phyloP scores from a whole-genome alignment of 2,888 invertebrate genomes.

The Cyaniris semiargus region DNA sequence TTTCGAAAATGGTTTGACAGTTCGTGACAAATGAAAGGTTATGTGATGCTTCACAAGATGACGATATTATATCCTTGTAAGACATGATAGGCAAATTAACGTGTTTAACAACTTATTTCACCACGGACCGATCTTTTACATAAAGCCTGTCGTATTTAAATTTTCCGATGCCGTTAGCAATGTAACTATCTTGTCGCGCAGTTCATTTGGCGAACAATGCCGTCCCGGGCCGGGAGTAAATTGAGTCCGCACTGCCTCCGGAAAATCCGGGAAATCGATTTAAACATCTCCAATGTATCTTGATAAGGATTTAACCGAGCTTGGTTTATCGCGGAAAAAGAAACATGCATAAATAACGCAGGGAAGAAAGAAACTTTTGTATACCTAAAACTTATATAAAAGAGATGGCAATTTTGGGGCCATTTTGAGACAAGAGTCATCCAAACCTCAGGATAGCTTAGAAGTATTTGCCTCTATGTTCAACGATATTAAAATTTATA shows the following conservation, averaged over 20 bases:
- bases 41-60: background rate
- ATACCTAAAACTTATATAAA: too few relatives aligned
- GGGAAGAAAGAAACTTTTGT: background rate
- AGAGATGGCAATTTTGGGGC: too few relatives aligned
- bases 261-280: constrained; percentile 80
- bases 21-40: too few relatives aligned
- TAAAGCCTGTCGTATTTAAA: constrained; percentile 42
- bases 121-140: constrained; percentile 3
- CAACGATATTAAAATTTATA: too few relatives aligned
- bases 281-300: constrained; percentile 79
- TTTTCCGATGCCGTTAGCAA: constrained; percentile 48
- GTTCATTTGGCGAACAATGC: constrained; percentile 78
- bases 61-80: background rate
- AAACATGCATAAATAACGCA: background rate
- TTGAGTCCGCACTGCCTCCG: constrained; percentile 74
- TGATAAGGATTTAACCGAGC: constrained; percentile 61
- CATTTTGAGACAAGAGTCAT: too few relatives aligned
- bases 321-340: constrained; percentile 39
- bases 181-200: constrained; percentile 69
- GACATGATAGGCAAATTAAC: background rate
- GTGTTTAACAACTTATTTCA: background rate
- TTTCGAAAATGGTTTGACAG: too few relatives aligned
- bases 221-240: constrained; percentile 69
- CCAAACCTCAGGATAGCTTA: too few relatives aligned
- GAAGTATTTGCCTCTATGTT: too few relatives aligned